phyloP scores from a whole-genome alignment of 2,888 invertebrate species.

The Volucella inanis region DNA sequence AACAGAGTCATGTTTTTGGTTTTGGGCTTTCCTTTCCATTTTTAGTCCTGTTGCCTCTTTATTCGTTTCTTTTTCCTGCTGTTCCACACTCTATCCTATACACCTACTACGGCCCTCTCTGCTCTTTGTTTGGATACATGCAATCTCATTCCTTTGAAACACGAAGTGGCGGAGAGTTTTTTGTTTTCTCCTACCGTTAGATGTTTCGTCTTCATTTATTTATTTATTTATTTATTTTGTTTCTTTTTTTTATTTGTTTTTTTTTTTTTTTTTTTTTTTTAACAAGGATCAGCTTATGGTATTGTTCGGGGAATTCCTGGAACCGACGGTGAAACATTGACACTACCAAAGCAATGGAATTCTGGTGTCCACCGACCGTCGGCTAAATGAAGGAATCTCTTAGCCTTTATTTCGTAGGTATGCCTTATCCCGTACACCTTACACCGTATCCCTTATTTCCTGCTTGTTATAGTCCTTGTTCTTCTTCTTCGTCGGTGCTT shows the following conservation, averaged over 20 bases:
- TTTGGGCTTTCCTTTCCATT: constrained; percentile 54
- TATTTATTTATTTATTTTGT: constrained; percentile 36
- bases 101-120: background rate
- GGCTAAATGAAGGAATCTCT: constrained; percentile 54
- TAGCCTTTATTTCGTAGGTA: too few relatives aligned
- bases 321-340: constrained; percentile 60
- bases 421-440: too few relatives aligned
- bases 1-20: constrained; percentile 69
- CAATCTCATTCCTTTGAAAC: constrained; percentile 53
- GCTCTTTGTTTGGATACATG: constrained; percentile 40
- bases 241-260: constrained; percentile 27
- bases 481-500: background rate
- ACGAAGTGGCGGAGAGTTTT: constrained; percentile 24
- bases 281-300: constrained; percentile 55
- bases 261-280: constrained; percentile 30
- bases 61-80: constrained; percentile 35
- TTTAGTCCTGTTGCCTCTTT: constrained; percentile 40
- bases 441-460: constrained; percentile 23
- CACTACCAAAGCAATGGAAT: constrained; percentile 32
- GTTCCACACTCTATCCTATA: too few relatives aligned
- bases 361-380: constrained; percentile 69
- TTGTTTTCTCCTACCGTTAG: too few relatives aligned
- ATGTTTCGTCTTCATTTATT: background rate
- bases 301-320: constrained; percentile 56
- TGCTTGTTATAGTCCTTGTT: constrained; percentile 5